Base-by-base conservation (phyloP, 2,113 vertebrate genomes). In the Apodemus speciosus region DNA sequence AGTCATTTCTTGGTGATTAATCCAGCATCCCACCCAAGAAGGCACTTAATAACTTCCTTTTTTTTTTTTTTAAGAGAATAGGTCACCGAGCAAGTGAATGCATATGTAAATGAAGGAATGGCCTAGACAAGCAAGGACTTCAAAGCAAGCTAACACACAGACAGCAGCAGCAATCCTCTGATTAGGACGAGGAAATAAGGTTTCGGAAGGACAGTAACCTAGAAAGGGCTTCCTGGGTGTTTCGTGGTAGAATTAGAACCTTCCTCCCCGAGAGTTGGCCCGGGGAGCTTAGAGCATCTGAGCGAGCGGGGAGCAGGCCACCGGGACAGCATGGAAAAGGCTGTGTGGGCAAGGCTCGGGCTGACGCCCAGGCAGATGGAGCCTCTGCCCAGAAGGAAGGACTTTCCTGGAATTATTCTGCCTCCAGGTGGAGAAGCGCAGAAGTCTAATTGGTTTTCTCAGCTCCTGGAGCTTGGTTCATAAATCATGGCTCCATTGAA, bases 341-440 rank as follows among this genome's bases (percentile, higher is more conserved):
- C 11, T 10, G 13, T 3, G 16, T 64, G 15, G n/a, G 64, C 27
- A 75, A 69, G 51, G 6, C 43, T 69, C 27, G 35, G 46, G 13
- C 40, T 30, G 43, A 80, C 18, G 46, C 32, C 60, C 64, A 73
- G 76, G 92, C n/a, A 79, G 60, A 58, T 20, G 20, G 60, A 95
- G n/a, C 15, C 51, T 94, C 91, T 91, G 62, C 43, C 92, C 58
- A 60, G 85, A 76, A 94, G 35, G 35, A 92, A 96, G 27, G 18
- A 72, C 76, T 96, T 95, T 64, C 75, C 76, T 94, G 88, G 95
- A 94, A 91, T 81, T 49, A 68, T 94, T 93, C 94, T 94, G 76
- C 87, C 89, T 95, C 93, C 91, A 91, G 95, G 80, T 95, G 75
- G 81, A 95, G 87, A 92, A 87, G 46, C 73, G 62, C 69, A 81